These are phyloP conservation scores for Lypha dubia DNA, from an alignment of 2,888 invertebrate species.

Conservation along the genomic window DNA sequence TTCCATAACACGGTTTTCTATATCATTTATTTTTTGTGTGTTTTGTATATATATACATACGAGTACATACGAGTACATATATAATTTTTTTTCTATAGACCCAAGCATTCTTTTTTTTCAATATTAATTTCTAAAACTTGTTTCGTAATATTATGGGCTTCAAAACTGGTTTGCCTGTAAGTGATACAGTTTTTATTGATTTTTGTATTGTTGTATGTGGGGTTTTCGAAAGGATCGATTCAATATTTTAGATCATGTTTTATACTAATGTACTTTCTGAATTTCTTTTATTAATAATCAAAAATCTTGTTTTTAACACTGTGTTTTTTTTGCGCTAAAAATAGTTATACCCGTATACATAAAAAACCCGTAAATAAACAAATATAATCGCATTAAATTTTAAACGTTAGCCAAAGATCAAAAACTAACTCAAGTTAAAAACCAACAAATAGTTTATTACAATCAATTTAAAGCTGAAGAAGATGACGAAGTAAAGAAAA, in stretches of 20 bases:
- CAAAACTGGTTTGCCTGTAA: neutral
- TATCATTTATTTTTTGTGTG: too few relatives aligned
- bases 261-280: slow-evolving; percentile 22
- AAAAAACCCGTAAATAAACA: slow-evolving; percentile 7
- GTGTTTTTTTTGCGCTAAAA: slow-evolving; percentile 21
- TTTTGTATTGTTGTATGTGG: neutral
- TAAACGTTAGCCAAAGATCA: slow-evolving; percentile 70
- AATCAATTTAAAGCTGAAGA: slow-evolving; percentile 45
- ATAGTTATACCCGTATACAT: neutral
- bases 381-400: slow-evolving; percentile 43
- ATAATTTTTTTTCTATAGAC: too few relatives aligned
- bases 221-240: neutral
- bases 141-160: too few relatives aligned
- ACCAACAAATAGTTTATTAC: slow-evolving; percentile 68
- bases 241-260: neutral
- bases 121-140: too few relatives aligned
- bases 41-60: too few relatives aligned
- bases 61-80: too few relatives aligned
- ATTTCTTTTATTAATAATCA: slow-evolving; percentile 33
- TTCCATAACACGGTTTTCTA: too few relatives aligned
- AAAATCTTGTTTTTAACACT: slow-evolving; percentile 17
- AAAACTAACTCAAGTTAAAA: slow-evolving; percentile 71
- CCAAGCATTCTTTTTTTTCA: too few relatives aligned
- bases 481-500: neutral
- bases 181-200: neutral